Evolutionary conservation across 2,888 invertebrate species (phyloP).

Genomic region (Agrotis segetum): DNA sequence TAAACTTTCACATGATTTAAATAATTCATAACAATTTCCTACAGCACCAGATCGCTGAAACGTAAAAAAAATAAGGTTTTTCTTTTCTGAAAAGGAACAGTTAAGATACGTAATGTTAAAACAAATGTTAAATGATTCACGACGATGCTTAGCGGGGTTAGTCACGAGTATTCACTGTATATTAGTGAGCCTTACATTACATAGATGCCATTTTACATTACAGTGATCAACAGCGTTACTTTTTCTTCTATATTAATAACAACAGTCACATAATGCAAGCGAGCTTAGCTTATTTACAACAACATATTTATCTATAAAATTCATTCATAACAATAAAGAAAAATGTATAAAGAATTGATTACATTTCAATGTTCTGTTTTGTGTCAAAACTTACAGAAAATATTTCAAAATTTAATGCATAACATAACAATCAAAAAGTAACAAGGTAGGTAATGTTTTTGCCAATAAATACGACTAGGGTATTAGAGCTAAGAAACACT

Average conservation of each 20-base stretch:
- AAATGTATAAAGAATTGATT: constrained; percentile 71
- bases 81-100: constrained; percentile 68
- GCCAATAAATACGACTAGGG: constrained; percentile 85
- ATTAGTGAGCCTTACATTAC: constrained; percentile 86
- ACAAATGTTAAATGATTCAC: constrained; percentile 76
- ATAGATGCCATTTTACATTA: constrained; percentile 83
- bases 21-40: constrained; percentile 56
- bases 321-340: constrained; percentile 76
- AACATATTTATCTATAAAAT: constrained; percentile 76
- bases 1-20: constrained; percentile 7
- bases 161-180: constrained; percentile 84
- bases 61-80: constrained; percentile 46
- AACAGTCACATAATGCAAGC: constrained; percentile 90
- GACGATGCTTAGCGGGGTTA: constrained; percentile 87
- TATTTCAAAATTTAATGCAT: constrained; percentile 66
- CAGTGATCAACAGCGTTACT: constrained; percentile 80
- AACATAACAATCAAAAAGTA: constrained; percentile 65
- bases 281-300: constrained; percentile 89
- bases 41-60: constrained; percentile 53
- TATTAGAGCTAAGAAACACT: constrained; percentile 65
- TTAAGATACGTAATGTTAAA: constrained; percentile 72
- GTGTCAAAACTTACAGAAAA: constrained; percentile 68
- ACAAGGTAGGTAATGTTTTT: constrained; percentile 82
- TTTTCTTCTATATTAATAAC: constrained; percentile 82
- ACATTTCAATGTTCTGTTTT: constrained; percentile 67